Base-by-base conservation (phyloP, 2,888 invertebrate species). In the Pristionchus mayeri region DNA sequence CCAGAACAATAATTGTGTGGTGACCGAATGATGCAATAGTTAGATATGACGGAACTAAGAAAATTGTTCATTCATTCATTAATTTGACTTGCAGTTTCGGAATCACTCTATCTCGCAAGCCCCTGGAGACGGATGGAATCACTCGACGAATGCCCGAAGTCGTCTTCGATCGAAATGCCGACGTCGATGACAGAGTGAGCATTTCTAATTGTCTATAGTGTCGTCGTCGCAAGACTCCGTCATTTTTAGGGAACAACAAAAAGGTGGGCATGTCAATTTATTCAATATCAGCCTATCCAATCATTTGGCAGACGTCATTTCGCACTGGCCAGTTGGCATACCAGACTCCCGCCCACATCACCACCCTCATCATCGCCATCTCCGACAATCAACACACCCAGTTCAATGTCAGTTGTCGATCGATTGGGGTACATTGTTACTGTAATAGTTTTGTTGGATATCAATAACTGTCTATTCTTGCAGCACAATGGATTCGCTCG, bases 71-170 rank as follows among this genome's bases (percentile, higher is more conserved):
- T n/a, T n/a, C n/a, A n/a, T n/a, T 52, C 16, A 52, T n/a, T 16
- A 52, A 27, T 16, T 76, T 2, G 0, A 78, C 21, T 79, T 79
- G 54, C 34, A 79, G 79, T 21, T 79, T 79, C 79, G 79, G 79
- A 11, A 79, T 79, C 30, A 52, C 37, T 21, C 34, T 79, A 21
- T 37, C 34, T 34, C 52, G 79, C n/a, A 44, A 18, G 44, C 79
- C 79, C 0, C 52, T 79, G 34, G 24, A 34, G 30, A 54, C 79
- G 34, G n/a, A 3, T 4, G 79, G 79, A 34, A 79, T 79, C 27
- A 34, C n/a, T 30, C 52, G 79, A 30, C 34, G 54, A 21, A 79
- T 79, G 79, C 79, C 79, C 16, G 21, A 21, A 11, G 54, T 79
- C n/a, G 54, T 18, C 21, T 79, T 54, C 40, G 30, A 50, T 27